Evolutionary conservation across 2,888 invertebrate genomes (phyloP).

Genomic region (Tipula confusa): DNA sequence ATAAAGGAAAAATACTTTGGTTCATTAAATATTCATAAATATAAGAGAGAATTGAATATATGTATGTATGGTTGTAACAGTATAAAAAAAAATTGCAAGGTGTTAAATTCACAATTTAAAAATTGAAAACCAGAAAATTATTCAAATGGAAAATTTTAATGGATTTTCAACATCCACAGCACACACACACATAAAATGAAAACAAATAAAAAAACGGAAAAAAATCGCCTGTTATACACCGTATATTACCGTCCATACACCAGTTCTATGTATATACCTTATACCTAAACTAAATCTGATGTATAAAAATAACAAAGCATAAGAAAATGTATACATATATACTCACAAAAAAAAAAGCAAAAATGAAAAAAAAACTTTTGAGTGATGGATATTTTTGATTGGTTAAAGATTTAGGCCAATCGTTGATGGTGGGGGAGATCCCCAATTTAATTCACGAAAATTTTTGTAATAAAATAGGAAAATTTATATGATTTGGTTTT

Average conservation of each 20-base stretch:
- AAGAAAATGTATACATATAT: not conserved
- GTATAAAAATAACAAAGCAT: conserved; percentile 12
- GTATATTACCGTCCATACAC: not conserved
- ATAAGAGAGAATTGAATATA: conserved; percentile 12
- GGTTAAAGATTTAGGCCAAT: conserved; percentile 29
- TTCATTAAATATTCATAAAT: conserved; percentile 20
- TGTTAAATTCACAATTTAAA: conserved; percentile 25
- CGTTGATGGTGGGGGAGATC: conserved; percentile 17
- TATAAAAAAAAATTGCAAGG: not conserved
- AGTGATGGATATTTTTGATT: conserved; percentile 28
- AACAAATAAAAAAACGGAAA: not conserved
- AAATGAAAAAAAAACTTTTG: conserved; percentile 27
- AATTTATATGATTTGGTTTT: not conserved
- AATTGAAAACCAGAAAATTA: conserved; percentile 25
- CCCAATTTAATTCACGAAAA: conserved; percentile 8
- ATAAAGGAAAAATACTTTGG: conserved; percentile 1
- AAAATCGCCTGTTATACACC: not conserved
- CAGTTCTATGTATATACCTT: not conserved
- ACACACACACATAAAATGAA: not conserved
- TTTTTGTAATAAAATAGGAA: not conserved
- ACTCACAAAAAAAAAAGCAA: not conserved
- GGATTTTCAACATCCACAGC: conserved; percentile 20
- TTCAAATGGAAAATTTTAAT: conserved; percentile 25
- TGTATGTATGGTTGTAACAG: too few species aligned
- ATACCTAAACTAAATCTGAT: conserved; percentile 25